phyloP scores from a whole-genome alignment of 2,113 vertebrate genomes.

The Mastomys coucha region DNA sequence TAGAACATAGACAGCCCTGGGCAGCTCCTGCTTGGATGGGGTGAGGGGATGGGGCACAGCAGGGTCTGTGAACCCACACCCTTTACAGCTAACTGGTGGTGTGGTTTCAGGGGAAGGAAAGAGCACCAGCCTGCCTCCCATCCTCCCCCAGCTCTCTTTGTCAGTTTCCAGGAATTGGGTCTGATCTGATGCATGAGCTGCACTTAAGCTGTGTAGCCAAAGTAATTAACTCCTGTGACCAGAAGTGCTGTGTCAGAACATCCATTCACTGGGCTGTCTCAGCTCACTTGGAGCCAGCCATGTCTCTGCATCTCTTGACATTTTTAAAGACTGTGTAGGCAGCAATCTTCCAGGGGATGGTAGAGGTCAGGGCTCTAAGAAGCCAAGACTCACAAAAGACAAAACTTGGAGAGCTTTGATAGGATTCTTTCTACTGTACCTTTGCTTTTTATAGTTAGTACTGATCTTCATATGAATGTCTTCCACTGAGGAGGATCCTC shows the following conservation, averaged over 20 bases:
- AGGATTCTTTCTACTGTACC: not conserved
- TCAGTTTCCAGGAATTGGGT: constrained; percentile 49
- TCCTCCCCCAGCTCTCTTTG: not conserved
- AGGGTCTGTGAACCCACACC: too few relatives aligned
- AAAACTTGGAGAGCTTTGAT: not conserved
- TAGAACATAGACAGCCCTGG: not conserved
- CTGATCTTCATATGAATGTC: not conserved
- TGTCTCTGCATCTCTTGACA: not conserved
- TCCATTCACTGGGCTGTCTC: not conserved
- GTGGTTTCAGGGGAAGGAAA: not conserved
- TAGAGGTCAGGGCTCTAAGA: not conserved
- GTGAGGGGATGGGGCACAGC: accelerated
- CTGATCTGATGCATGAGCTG: constrained; percentile 49
- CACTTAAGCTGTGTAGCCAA: constrained; percentile 46
- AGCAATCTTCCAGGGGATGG: not conserved
- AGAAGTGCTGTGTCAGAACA: constrained; percentile 28
- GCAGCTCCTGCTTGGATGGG: not conserved
- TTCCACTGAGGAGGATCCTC: not conserved
- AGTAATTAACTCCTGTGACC: constrained; percentile 52
- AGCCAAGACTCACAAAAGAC: not conserved
- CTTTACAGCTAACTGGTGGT: not conserved
- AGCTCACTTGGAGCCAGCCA: not conserved
- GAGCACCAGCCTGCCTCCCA: not conserved
- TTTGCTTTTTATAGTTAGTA: not conserved
- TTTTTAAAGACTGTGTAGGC: not conserved